Conservation (phyloP, 2,797 vertebrate species). For the Staurois parvus region DNA sequence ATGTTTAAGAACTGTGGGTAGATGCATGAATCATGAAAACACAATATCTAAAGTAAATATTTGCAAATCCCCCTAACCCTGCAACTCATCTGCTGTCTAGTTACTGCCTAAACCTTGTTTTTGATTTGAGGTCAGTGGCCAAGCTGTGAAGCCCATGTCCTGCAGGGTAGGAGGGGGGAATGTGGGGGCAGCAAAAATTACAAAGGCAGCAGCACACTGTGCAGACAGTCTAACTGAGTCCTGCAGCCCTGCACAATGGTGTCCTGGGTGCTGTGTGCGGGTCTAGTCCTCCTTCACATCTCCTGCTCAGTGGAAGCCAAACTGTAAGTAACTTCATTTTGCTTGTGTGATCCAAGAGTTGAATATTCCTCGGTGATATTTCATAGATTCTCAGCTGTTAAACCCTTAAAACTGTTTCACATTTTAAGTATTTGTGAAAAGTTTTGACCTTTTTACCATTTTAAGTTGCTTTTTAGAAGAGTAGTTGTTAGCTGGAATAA, state of each 20-base stretch:
- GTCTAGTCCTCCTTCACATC: neutral
- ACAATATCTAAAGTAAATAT: neutral
- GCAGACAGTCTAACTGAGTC: neutral
- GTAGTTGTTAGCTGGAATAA: no score
- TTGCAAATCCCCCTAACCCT: neutral
- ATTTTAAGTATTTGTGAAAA: no score
- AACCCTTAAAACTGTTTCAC: no score
- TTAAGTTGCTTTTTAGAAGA: no score
- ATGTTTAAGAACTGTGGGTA: no score
- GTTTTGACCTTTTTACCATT: no score
- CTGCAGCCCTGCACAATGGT: neutral
- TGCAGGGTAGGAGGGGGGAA: neutral
- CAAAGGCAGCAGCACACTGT: neutral
- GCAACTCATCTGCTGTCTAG: neutral
- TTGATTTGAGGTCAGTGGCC: neutral
- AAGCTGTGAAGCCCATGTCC: neutral
- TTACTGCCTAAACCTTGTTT: neutral
- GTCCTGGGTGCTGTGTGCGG: neutral
- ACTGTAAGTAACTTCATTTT: neutral
- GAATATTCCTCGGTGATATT: no score
- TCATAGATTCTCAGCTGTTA: no score
- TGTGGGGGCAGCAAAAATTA: neutral
- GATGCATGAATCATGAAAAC: no score
- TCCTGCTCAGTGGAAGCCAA: neutral
- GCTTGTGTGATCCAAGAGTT: neutral